Conservation (phyloP, 2,888 invertebrate species). For the Pyrocoelia pectoralis region DNA sequence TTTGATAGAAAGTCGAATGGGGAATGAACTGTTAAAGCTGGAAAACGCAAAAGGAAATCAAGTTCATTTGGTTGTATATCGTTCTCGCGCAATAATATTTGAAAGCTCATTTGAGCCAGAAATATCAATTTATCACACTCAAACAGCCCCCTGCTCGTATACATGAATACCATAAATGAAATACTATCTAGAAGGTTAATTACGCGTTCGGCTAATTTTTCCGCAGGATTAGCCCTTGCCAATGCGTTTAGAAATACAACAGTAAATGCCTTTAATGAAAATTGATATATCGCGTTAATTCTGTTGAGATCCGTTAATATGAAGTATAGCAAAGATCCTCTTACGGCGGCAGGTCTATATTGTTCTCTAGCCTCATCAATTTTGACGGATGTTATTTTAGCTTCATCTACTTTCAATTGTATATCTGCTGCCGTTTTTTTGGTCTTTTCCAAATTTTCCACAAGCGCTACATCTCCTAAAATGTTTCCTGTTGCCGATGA, state of each 20-base stretch:
- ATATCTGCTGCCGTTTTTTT: conserved; percentile 93
- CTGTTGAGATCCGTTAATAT: conserved; percentile 90
- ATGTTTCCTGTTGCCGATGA: conserved; percentile 94
- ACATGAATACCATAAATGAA: conserved; percentile 85
- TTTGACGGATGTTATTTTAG: conserved; percentile 83
- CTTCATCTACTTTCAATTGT: conserved; percentile 85
- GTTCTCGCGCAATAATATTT: conserved; percentile 69
- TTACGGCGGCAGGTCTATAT: conserved; percentile 83
- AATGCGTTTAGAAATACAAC: conserved; percentile 91
- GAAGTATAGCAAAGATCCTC: conserved; percentile 92
- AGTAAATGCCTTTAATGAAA: conserved; percentile 93
- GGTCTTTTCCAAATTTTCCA: conserved; percentile 91
- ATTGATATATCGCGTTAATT: conserved; percentile 95
- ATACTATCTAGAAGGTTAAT: conserved; percentile 84
- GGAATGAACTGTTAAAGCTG: conserved; percentile 75
- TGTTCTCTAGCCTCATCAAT: conserved; percentile 92
- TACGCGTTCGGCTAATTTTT: conserved; percentile 77
- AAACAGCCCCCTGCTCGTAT: conserved; percentile 90
- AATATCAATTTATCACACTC: conserved; percentile 93
- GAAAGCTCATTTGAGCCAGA: conserved; percentile 79
- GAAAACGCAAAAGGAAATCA: conserved; percentile 88
- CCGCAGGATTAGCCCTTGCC: conserved; percentile 70
- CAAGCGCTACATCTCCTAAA: conserved; percentile 87
- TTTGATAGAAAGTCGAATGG: conserved; percentile 87
- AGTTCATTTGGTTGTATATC: conserved; percentile 80